Conservation (phyloP, 2,888 invertebrate species). For the Nymphalis polychloros region DNA sequence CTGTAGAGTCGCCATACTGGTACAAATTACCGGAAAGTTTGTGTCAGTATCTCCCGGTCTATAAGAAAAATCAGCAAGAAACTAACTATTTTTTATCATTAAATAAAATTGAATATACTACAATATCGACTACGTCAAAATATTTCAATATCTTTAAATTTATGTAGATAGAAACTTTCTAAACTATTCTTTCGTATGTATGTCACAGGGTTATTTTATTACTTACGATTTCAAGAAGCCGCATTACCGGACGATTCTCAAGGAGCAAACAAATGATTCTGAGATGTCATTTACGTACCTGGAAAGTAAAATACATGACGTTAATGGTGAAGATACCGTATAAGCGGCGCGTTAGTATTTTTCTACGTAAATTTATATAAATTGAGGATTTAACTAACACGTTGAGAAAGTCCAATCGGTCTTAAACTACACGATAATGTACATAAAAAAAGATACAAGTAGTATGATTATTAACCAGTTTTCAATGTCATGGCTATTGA, state of each 20-base stretch:
- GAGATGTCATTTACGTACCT: slow-evolving; percentile 39
- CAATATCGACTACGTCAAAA: too few relatives aligned
- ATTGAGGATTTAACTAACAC: slow-evolving; percentile 28
- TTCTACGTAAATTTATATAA: slow-evolving; percentile 43
- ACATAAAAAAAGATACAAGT: slow-evolving; percentile 22
- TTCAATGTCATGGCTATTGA: neutral
- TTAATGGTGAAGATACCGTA: slow-evolving; percentile 49
- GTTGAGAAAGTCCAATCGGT: slow-evolving; percentile 25
- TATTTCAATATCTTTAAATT: slow-evolving; percentile 4
- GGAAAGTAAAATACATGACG: slow-evolving; percentile 51
- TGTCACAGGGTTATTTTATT: slow-evolving; percentile 37
- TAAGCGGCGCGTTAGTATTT: slow-evolving; percentile 43
- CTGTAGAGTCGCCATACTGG: too few relatives aligned
- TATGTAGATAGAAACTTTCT: slow-evolving; percentile 32
- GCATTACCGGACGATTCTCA: slow-evolving; percentile 30
- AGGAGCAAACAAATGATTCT: slow-evolving; percentile 34
- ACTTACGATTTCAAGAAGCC: slow-evolving; percentile 40
- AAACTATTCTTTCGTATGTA: slow-evolving; percentile 31
- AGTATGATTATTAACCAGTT: slow-evolving; percentile 17
- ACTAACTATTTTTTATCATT: too few relatives aligned
- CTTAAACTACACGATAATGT: slow-evolving; percentile 18
- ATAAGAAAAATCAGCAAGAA: too few relatives aligned
- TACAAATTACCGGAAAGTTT: too few relatives aligned
- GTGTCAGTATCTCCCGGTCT: too few relatives aligned
- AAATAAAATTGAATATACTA: too few relatives aligned